phyloP scores from a whole-genome alignment of 2,888 invertebrate species.

The Pammene aurita region DNA sequence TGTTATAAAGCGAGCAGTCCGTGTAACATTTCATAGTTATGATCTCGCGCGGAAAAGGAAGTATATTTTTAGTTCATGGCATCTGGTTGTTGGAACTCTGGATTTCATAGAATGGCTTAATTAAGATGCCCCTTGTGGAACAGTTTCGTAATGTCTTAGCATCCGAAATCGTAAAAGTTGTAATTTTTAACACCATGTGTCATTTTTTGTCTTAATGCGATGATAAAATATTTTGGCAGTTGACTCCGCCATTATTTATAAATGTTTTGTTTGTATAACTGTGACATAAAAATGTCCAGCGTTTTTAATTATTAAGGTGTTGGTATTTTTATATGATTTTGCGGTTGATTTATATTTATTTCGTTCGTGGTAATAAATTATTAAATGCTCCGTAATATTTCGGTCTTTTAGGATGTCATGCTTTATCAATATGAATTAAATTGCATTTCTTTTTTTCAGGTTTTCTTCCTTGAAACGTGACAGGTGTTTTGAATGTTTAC shows the following conservation, averaged over 20 bases:
- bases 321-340: slow-evolving; percentile 40
- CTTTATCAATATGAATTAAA: slow-evolving; percentile 27
- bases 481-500: slow-evolving; percentile 26
- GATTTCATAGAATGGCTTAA: slow-evolving; percentile 77
- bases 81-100: slow-evolving; percentile 70
- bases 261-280: slow-evolving; percentile 37
- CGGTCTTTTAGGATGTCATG: slow-evolving; percentile 24
- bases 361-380: slow-evolving; percentile 27
- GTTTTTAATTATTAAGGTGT: slow-evolving; percentile 37
- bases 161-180: slow-evolving; percentile 63
- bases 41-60: slow-evolving; percentile 78
- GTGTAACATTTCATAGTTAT: slow-evolving; percentile 80
- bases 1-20: slow-evolving; percentile 72
- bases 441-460: slow-evolving; percentile 21
- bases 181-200: slow-evolving; percentile 50
- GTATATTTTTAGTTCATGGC: slow-evolving; percentile 79
- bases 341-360: slow-evolving; percentile 38
- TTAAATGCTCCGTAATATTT: slow-evolving; percentile 33
- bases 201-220: slow-evolving; percentile 37
- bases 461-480: slow-evolving; percentile 23
- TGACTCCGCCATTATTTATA: slow-evolving; percentile 37
- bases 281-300: slow-evolving; percentile 36
- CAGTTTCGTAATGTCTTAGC: slow-evolving; percentile 67
- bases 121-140: slow-evolving; percentile 73
- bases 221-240: slow-evolving; percentile 41